A percentile compares a stretch with the other conserved stretches of the same genome.
Evolutionary conservation across 2,797 vertebrate genomes (phyloP).

Genomic region (Neostethus bicornis): DNA sequence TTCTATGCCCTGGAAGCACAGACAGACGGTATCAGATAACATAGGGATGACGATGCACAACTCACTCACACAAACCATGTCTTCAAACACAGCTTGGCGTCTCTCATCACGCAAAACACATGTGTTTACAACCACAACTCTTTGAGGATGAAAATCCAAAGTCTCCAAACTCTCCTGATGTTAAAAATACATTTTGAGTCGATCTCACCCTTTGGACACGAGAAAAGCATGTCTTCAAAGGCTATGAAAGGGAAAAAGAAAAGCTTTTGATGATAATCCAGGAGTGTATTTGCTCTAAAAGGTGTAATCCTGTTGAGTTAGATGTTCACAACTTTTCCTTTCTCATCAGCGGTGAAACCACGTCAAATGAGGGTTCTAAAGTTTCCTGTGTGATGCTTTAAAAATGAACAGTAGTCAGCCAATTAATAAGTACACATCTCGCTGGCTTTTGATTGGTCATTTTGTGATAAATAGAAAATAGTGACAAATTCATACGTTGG

Average conservation of each 20-base stretch:
- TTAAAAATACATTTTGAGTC: slow-evolving; percentile 65
- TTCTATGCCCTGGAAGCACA: slow-evolving; percentile 73
- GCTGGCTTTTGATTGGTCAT: slow-evolving; percentile 59
- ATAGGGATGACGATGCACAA: slow-evolving; percentile 64
- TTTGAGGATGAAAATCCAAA: slow-evolving; percentile 50
- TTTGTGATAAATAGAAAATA: slow-evolving; percentile 43
- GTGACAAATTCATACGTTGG: slow-evolving; percentile 46
- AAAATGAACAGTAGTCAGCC: slow-evolving; percentile 55
- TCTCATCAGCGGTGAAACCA: slow-evolving; percentile 42
- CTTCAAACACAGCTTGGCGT: slow-evolving; percentile 59
- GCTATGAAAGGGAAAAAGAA: slow-evolving; percentile 24
- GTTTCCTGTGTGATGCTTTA: slow-evolving; percentile 42
- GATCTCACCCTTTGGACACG: slow-evolving; percentile 47
- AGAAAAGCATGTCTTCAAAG: slow-evolving; percentile 45
- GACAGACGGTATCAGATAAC: slow-evolving; percentile 71
- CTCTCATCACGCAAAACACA: slow-evolving; percentile 76
- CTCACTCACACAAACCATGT: slow-evolving; percentile 55
- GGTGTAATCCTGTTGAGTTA: slow-evolving; percentile 58
- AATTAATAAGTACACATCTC: slow-evolving; percentile 73
- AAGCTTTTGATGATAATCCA: slow-evolving; percentile 40
- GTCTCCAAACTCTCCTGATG: slow-evolving; percentile 56
- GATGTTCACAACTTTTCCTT: slow-evolving; percentile 46
- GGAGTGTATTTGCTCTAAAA: slow-evolving; percentile 42
- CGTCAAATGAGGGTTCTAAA: slow-evolving; percentile 40
- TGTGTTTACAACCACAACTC: slow-evolving; percentile 70